Percentiles rank a stretch among this genome's conserved stretches.
Evolutionary conservation across 2,797 vertebrate genomes (phyloP).

Genomic region (Falco concolor): DNA sequence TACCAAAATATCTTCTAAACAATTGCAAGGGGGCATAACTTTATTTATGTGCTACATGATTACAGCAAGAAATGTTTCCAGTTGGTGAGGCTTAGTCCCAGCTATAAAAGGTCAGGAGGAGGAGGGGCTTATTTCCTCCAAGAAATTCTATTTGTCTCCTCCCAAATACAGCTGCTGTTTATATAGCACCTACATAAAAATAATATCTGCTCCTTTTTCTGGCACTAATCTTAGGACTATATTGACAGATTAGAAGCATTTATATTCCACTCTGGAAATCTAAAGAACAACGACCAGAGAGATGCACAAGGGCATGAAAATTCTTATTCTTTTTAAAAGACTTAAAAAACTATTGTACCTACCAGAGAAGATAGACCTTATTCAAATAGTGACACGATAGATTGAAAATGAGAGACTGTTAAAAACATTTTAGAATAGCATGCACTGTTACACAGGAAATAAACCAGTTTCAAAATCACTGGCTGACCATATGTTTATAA

Average conservation of each 20-base stretch:
- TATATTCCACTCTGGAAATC: background rate
- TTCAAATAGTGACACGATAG: background rate
- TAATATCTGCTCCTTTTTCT: background rate
- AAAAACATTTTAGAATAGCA: background rate
- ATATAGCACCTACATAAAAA: background rate
- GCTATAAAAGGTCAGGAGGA: slow-evolving; percentile 11
- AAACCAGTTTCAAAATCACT: slow-evolving; percentile 58
- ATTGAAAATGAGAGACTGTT: background rate
- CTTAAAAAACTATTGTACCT: background rate
- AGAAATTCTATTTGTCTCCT: slow-evolving; percentile 25
- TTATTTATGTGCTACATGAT: background rate
- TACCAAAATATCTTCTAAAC: background rate
- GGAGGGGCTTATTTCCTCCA: slow-evolving; percentile 15
- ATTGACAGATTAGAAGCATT: background rate
- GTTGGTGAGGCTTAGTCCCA: background rate
- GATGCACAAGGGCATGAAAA: background rate
- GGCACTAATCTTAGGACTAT: background rate
- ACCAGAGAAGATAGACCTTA: background rate
- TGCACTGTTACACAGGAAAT: slow-evolving; percentile 11
- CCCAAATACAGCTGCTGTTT: slow-evolving; percentile 48
- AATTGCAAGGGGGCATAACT: background rate
- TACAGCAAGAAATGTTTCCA: background rate
- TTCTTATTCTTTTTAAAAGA: background rate
- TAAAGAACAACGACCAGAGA: background rate
- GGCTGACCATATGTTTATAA: background rate